Evolutionary conservation across 2,888 invertebrate genomes (phyloP).

Genomic region (Amorpha juglandis): DNA sequence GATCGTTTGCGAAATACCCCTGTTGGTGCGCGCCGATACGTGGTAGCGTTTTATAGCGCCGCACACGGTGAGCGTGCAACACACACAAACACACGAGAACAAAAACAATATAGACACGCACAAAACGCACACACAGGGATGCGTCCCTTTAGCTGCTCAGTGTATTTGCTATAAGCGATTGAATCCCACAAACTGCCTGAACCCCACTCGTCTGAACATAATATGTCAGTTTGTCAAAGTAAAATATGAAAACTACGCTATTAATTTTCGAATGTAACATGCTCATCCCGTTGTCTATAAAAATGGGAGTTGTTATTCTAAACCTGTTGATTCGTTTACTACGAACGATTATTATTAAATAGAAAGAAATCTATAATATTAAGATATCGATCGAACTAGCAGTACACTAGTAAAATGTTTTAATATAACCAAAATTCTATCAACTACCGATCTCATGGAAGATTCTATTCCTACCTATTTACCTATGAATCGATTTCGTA

Average conservation of each 20-base stretch:
- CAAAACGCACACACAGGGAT: constrained; percentile 81
- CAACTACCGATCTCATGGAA: constrained; percentile 60
- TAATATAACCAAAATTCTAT: constrained; percentile 57
- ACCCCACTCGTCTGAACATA: constrained; percentile 37
- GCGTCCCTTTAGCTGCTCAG: constrained; percentile 73
- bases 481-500: constrained; percentile 51
- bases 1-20: constrained; percentile 98
- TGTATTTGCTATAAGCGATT: constrained; percentile 82
- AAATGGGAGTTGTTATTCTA: constrained; percentile 66
- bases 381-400: constrained; percentile 55
- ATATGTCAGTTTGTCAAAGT: constrained; percentile 43
- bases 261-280: constrained; percentile 61
- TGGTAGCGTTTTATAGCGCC: constrained; percentile 81
- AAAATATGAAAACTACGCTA: constrained; percentile 59
- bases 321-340: constrained; percentile 59
- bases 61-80: constrained; percentile 85
- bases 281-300: constrained; percentile 75
- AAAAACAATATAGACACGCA: constrained; percentile 85
- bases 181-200: constrained; percentile 32
- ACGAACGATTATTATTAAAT: constrained; percentile 60
- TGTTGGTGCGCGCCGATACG: constrained; percentile 84
- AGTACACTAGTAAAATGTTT: constrained; percentile 55
- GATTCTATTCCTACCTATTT: constrained; percentile 47
- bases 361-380: constrained; percentile 61
- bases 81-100: constrained; percentile 85